These are phyloP conservation scores for Ceramica pisi DNA, from an alignment of 2,888 invertebrate species.

Conservation along the genomic window DNA sequence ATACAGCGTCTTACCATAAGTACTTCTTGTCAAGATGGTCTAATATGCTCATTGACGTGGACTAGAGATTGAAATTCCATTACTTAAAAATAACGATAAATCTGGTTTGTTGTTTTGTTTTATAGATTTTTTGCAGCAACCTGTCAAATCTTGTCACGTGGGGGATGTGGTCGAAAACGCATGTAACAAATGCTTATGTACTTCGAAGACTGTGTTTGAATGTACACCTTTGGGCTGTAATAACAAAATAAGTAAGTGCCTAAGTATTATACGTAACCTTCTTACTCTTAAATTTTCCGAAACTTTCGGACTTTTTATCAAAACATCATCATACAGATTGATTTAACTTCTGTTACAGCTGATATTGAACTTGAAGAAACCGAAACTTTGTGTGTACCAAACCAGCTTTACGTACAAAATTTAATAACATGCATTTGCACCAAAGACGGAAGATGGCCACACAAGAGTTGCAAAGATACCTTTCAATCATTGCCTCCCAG, in stretches of 20 bases:
- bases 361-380: constrained; percentile 9
- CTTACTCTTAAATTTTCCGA: too few species aligned
- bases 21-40: too few species aligned
- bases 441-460: constrained; percentile 77
- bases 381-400: constrained; percentile 68
- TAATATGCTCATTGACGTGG: too few species aligned
- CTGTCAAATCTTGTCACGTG: constrained; percentile 63
- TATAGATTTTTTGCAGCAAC: constrained; percentile 60
- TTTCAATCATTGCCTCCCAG: constrained; percentile 66
- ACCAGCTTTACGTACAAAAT: constrained; percentile 71
- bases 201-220: constrained; percentile 63
- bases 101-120: constrained; percentile 6
- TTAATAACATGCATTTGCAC: constrained; percentile 76
- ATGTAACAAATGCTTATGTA: constrained; percentile 71
- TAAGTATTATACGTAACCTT: not conserved
- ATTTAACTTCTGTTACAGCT: constrained; percentile 39
- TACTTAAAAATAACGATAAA: not conserved
- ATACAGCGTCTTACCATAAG: too few species aligned
- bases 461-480: constrained; percentile 68
- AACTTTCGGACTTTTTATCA: not conserved
- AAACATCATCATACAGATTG: not conserved
- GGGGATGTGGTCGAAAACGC: constrained; percentile 70
- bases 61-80: not conserved
- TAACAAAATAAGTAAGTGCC: constrained; percentile 43
- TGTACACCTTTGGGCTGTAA: constrained; percentile 64